Conservation (phyloP, 2,113 vertebrate species). For the Paradisaea rubra region DNA sequence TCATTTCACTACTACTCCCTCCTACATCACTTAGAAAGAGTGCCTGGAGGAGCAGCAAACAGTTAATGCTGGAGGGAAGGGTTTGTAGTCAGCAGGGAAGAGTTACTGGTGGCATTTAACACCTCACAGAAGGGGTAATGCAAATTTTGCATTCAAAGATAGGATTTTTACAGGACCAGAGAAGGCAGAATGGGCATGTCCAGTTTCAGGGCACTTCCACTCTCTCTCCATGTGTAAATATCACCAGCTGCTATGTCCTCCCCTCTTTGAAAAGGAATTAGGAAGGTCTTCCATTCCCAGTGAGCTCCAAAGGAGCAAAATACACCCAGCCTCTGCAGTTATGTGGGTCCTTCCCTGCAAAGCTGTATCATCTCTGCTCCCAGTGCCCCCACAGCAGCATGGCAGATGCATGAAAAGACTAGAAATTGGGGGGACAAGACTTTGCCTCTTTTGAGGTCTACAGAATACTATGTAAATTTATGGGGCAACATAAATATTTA, state of each 20-base stretch:
- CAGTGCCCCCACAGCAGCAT: background rate
- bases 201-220: background rate
- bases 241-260: background rate
- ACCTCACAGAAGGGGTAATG: background rate
- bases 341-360: background rate
- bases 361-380: background rate
- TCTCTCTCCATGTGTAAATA: background rate
- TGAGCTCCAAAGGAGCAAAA: background rate
- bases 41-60: background rate
- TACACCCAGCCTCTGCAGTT: background rate
- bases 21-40: background rate
- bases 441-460: background rate
- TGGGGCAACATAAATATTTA: background rate
- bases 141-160: background rate
- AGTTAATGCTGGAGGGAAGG: background rate
- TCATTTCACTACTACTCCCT: background rate
- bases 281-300: background rate
- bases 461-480: background rate
- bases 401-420: background rate
- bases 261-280: background rate
- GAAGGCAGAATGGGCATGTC: background rate
- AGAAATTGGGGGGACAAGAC: background rate
- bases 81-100: background rate
- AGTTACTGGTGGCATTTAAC: background rate
- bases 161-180: background rate